phyloP scores from a whole-genome alignment of 2,888 invertebrate genomes.

The Morpho deidamia region DNA sequence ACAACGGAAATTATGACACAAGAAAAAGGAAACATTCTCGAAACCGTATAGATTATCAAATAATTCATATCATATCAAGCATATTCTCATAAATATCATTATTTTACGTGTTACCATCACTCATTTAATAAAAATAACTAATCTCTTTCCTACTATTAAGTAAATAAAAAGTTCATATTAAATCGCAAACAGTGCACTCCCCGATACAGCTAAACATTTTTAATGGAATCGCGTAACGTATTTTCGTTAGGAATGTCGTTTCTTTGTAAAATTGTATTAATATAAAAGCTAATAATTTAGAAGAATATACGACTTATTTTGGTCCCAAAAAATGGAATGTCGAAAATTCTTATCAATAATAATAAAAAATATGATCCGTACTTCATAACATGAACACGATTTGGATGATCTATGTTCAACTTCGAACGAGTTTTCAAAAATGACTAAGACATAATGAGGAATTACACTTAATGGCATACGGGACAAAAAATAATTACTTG shows the following conservation, averaged over 20 bases:
- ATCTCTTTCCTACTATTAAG: slow-evolving; percentile 70
- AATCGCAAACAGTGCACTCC: slow-evolving; percentile 61
- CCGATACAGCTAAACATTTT: slow-evolving; percentile 18
- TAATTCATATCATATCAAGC: slow-evolving; percentile 54
- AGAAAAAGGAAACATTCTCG: slow-evolving; percentile 55
- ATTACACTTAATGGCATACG: slow-evolving; percentile 51
- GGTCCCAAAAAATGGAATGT: slow-evolving; percentile 74
- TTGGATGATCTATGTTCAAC: neutral
- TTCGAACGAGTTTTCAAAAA: slow-evolving; percentile 26
- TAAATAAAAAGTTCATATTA: slow-evolving; percentile 65
- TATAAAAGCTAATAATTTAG: slow-evolving; percentile 26
- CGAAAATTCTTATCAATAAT: slow-evolving; percentile 27
- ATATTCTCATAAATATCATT: slow-evolving; percentile 72
- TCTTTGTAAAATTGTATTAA: slow-evolving; percentile 15
- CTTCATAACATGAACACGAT: slow-evolving; percentile 5
- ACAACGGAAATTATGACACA: slow-evolving; percentile 72
- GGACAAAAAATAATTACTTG: slow-evolving; percentile 49
- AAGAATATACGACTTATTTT: slow-evolving; percentile 35
- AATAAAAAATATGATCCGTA: slow-evolving; percentile 9
- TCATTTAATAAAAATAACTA: slow-evolving; percentile 75
- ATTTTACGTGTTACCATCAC: slow-evolving; percentile 69
- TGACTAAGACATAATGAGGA: slow-evolving; percentile 57
- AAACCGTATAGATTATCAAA: slow-evolving; percentile 65
- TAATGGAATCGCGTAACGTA: slow-evolving; percentile 15
- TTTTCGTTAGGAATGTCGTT: slow-evolving; percentile 18